phyloP scores from a whole-genome alignment of 92 coral and sea anemone species.

The Porites lobata region DNA sequence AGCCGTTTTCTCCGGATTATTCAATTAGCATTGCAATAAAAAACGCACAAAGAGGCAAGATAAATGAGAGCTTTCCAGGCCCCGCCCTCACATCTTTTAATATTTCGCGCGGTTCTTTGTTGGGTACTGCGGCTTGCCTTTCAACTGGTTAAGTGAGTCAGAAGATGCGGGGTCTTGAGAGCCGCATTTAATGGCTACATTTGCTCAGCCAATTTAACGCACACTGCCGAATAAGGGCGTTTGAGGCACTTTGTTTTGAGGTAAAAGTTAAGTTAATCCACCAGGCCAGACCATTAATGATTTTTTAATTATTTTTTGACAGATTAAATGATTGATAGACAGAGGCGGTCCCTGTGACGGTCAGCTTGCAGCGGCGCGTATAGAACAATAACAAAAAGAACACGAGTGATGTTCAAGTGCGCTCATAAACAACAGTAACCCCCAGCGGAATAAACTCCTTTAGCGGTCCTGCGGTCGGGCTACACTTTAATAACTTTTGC shows the following conservation, averaged over 20 bases:
- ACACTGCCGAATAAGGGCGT: conserved; percentile 51
- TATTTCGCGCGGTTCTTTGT: conserved; percentile 66
- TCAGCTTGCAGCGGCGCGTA: conserved; percentile 83
- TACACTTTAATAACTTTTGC: conserved; percentile 14
- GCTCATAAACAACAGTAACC: conserved; percentile 65
- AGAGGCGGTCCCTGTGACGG: conserved; percentile 92
- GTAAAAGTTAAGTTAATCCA: conserved; percentile 87
- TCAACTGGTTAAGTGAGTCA: conserved; percentile 64
- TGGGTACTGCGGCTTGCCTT: conserved; percentile 47
- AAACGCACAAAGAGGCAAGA: conserved; percentile 80
- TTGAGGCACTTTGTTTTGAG: conserved; percentile 61
- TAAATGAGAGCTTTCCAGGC: conserved; percentile 85
- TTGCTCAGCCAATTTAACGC: conserved; percentile 55
- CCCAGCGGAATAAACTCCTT: conserved; percentile 60
- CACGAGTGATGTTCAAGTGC: conserved; percentile 74
- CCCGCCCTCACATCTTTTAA: conserved; percentile 81
- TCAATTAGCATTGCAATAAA: conserved; percentile 95
- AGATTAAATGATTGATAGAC: conserved; percentile 94
- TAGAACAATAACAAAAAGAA: conserved; percentile 91
- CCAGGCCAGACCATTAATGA: conserved; percentile 91
- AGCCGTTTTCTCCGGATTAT: conserved; percentile 88
- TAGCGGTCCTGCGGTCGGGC: conserved; percentile 42
- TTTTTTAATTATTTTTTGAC: conserved; percentile 97
- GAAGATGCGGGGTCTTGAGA: neutral
- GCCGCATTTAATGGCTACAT: conserved; percentile 27